Percentiles rank a stretch among this genome's conserved stretches.
Evolutionary conservation across 2,113 vertebrate species (phyloP).

Genomic region (Brachirus orientalis): DNA sequence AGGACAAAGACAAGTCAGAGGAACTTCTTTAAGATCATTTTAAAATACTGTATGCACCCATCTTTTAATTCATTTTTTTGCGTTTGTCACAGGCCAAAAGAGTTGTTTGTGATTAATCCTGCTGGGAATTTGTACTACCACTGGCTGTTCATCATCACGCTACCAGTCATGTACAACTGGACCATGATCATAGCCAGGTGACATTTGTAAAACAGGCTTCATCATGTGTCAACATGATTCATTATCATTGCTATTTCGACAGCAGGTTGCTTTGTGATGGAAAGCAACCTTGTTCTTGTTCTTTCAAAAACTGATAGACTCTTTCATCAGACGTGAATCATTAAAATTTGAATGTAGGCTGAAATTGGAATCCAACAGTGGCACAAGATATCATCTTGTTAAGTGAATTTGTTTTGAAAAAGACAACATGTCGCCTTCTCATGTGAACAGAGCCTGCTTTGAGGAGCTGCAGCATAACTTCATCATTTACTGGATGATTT

Average conservation of each 20-base stretch:
- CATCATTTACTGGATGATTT: constrained; percentile 86
- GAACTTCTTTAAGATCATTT: not conserved
- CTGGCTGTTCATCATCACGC: constrained; percentile 93
- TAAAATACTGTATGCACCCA: not conserved
- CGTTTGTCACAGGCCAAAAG: constrained; percentile 75
- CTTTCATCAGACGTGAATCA: too few species aligned
- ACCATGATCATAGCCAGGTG: constrained; percentile 95
- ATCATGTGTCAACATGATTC: not conserved
- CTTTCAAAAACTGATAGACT: too few species aligned
- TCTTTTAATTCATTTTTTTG: constrained; percentile 23
- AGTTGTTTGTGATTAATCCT: constrained; percentile 90
- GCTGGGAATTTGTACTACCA: constrained; percentile 92
- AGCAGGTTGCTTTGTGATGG: too few species aligned
- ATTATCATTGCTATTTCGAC: too few species aligned
- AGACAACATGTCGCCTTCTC: not conserved
- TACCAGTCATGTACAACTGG: constrained; percentile 99
- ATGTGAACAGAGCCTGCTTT: constrained; percentile 89
- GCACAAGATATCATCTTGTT: not conserved
- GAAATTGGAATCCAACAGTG: too few species aligned
- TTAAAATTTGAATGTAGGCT: too few species aligned
- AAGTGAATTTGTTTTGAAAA: not conserved
- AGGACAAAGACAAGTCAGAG: constrained; percentile 72
- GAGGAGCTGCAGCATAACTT: constrained; percentile 93
- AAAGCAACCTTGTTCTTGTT: too few species aligned
- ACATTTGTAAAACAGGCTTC: constrained; percentile 11